phyloP scores from a whole-genome alignment of 92 coral and sea anemone genomes.

The Heliopora coerulea region DNA sequence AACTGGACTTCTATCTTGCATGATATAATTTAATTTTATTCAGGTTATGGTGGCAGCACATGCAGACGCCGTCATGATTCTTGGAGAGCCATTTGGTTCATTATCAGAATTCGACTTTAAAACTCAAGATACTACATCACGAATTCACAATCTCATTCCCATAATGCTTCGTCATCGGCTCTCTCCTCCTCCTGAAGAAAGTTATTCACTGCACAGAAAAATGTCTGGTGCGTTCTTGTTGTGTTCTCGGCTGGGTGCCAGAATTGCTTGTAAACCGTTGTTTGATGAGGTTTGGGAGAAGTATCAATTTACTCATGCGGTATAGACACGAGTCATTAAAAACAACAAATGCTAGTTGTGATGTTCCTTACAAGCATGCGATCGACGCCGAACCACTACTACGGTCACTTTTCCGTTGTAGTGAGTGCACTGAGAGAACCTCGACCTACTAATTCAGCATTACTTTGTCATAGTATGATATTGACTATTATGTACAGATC shows the following conservation, averaged over 20 bases:
- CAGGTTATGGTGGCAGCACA: slow-evolving; percentile 93
- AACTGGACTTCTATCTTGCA: background rate
- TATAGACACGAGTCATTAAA: background rate
- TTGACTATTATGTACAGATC: too few relatives aligned
- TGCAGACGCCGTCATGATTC: slow-evolving; percentile 96
- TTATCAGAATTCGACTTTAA: slow-evolving; percentile 69
- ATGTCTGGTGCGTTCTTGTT: slow-evolving; percentile 93
- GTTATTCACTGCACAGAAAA: slow-evolving; percentile 92
- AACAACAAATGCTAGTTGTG: too few relatives aligned
- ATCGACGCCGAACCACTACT: too few relatives aligned
- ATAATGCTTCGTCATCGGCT: slow-evolving; percentile 98
- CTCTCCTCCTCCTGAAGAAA: slow-evolving; percentile 98
- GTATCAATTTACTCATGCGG: slow-evolving; percentile 53
- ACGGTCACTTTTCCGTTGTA: too few relatives aligned
- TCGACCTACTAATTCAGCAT: too few relatives aligned
- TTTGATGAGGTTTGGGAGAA: slow-evolving; percentile 82
- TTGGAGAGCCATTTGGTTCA: slow-evolving; percentile 87
- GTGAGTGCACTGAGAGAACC: too few relatives aligned
- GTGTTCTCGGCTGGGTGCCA: slow-evolving; percentile 88
- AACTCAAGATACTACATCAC: slow-evolving; percentile 82
- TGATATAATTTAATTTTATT: slow-evolving; percentile 1
- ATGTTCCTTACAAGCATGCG: too few relatives aligned
- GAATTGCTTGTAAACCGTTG: slow-evolving; percentile 71
- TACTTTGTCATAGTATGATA: too few relatives aligned
- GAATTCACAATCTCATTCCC: slow-evolving; percentile 85